Evolutionary conservation across 92 coral and sea anemone species (phyloP), one percentile per base, ranked within the genome.

Genomic region (Paragorgia papillata): DNA sequence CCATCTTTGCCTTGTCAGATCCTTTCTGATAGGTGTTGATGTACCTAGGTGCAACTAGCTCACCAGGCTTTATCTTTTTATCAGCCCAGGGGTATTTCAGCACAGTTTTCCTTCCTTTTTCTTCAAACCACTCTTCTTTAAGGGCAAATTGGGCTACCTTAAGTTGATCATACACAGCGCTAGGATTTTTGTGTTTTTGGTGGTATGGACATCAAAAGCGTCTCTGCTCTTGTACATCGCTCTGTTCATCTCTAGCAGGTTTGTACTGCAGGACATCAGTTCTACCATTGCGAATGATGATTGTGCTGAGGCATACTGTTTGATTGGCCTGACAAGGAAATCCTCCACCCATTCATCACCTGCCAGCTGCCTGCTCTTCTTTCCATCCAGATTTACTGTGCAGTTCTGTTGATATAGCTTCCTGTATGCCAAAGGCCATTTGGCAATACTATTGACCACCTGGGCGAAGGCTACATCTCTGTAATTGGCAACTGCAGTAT

Each of bases 321-420:
- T 84, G 0, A 84, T 76, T 0, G 88, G 88, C 14, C 54, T 22
- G 17, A 84, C 88, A 26, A 84, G 61, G 34, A 61, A 58, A 31
- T 46, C 88, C 25, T 84, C 85, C 13, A 84, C 85, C 88, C 88
- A 84, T 43, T 83, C 75, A 17, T 79, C 25, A 84, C 88, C 35
- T n/a, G n/a, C n/a, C n/a, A n/a, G n/a, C n/a, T n/a, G n/a, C n/a
- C n/a, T n/a, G n/a, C n/a, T n/a, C n/a, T 62, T 41, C 29, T 60
- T 84, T 9, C 88, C 84, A 69, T 69, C 69, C 19, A 84, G 8
- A 44, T 73, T 84, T 0, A 84, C 60, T 9, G 75, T 67, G 69
- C 84, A 13, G 44, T 65, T 65, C n/a, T 14, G 10, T 15, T 65
- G 40, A 26, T 65, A 26, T 6, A 51, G 7, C 19, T 51, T 51